Percentiles rank a stretch among this genome's conserved stretches.
phyloP scores from a whole-genome alignment of 2,888 invertebrate species.

The Oasisia sp. region DNA sequence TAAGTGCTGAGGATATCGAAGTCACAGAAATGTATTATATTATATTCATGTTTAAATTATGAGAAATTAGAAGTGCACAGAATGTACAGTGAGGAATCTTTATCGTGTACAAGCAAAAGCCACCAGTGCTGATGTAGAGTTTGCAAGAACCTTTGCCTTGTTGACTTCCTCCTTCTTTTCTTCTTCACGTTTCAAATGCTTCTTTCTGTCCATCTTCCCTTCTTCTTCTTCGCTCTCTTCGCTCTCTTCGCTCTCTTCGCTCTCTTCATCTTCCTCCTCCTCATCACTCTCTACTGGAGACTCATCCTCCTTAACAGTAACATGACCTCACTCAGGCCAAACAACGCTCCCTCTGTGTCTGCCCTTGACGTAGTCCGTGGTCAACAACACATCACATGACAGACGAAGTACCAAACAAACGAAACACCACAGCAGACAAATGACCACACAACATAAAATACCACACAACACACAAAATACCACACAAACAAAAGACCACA shows the following conservation, averaged over 20 bases:
- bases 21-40: too few relatives aligned
- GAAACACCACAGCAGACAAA: too few relatives aligned
- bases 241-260: constrained; percentile 19
- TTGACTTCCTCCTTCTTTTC: constrained; percentile 22
- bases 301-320: constrained; percentile 14
- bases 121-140: not conserved
- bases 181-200: not conserved
- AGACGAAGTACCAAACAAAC: too few relatives aligned
- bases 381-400: not conserved
- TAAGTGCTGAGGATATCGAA: too few relatives aligned
- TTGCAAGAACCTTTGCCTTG: not conserved
- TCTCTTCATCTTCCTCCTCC: not conserved
- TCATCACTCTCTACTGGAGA: not conserved
- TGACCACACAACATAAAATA: too few relatives aligned
- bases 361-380: not conserved
- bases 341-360: not conserved
- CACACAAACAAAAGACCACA: too few relatives aligned
- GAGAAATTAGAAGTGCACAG: not conserved
- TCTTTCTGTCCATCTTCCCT: not conserved
- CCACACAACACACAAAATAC: too few relatives aligned
- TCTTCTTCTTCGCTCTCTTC: constrained; percentile 20
- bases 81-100: not conserved
- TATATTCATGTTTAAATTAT: too few relatives aligned
- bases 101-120: not conserved
- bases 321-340: not conserved